Base-by-base conservation (phyloP, 2,888 invertebrate species). In the Patella pellucida region DNA sequence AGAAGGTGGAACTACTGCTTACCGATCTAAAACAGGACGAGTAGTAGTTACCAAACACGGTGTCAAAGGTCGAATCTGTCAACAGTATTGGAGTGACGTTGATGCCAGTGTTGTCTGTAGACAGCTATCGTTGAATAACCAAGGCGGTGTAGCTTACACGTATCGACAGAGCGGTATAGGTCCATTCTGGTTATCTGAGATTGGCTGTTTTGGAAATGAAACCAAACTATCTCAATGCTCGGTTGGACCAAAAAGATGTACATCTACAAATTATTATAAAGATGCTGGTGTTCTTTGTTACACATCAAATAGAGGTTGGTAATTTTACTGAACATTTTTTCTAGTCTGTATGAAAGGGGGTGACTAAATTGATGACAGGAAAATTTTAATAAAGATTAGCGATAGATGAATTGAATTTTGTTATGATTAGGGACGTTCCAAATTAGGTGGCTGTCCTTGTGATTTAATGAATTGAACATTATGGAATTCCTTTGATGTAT, bases 1-100 rank as follows among this genome's bases (percentile, higher is more conserved):
- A 11, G 81, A 81, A 69, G 83, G 81, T n/a, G 83, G 83, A 4
- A 76, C 80, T 15, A 72, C 73, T 1, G 76, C 75, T 0, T 74
- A 77, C 67, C 75, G 75, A 14, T 82, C 80, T 73, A 81, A 82
- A 69, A 81, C 84, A 23, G 87, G 87, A 1, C 82, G 85, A 27
- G 90, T 95, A 7, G 94, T 95, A 91, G 93, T 95, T 3, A 94
- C 93, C 90, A 93, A 94, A 94, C 89, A 90, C 78, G 94, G 94
- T 2, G 92, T 92, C 78, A 94, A 94, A 93, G 95, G 62, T 12
- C 68, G 54, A 27, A 50, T 76, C 16, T 76, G 75, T 41, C 31
- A 31, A n/a, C 27, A 56, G 16, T 68, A 69, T 9, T 72, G 71
- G 52, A 41, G 23, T 1, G 41, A 72, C 15, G 50, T 31, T 11